Evolutionary conservation across 2,797 vertebrate species (phyloP).

Genomic region (Phataginus tetradactyla): DNA sequence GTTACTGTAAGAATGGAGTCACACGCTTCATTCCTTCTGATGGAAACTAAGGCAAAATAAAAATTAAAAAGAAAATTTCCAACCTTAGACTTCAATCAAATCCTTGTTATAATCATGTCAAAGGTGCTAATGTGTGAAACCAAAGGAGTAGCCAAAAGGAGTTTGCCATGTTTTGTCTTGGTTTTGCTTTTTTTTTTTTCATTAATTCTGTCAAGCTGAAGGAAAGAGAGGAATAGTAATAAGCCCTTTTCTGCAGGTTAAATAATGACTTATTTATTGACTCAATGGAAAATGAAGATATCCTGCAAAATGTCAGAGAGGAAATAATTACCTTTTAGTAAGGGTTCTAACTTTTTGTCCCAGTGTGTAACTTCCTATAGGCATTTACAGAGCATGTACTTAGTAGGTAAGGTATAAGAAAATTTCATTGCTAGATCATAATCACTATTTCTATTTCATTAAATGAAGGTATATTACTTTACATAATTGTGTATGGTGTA

Average conservation of each 20-base stretch:
- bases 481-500: neutral
- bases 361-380: neutral
- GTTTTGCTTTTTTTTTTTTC: neutral
- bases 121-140: neutral
- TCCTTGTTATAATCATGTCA: neutral
- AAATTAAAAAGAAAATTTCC: neutral
- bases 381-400: neutral
- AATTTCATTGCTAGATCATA: neutral
- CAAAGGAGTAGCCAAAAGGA: neutral
- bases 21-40: neutral
- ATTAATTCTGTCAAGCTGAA: neutral
- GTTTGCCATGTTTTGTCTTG: neutral
- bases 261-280: neutral
- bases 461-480: neutral
- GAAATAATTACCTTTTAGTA: neutral
- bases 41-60: neutral
- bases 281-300: neutral
- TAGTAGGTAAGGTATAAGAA: neutral
- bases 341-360: neutral
- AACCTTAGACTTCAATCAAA: neutral
- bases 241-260: neutral
- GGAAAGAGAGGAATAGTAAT: neutral
- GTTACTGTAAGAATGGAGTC: neutral
- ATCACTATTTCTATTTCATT: neutral
- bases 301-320: neutral